These are phyloP conservation scores for Aldrovandia affinis DNA, from an alignment of 2,797 vertebrate genomes.

Conservation along the genomic window DNA sequence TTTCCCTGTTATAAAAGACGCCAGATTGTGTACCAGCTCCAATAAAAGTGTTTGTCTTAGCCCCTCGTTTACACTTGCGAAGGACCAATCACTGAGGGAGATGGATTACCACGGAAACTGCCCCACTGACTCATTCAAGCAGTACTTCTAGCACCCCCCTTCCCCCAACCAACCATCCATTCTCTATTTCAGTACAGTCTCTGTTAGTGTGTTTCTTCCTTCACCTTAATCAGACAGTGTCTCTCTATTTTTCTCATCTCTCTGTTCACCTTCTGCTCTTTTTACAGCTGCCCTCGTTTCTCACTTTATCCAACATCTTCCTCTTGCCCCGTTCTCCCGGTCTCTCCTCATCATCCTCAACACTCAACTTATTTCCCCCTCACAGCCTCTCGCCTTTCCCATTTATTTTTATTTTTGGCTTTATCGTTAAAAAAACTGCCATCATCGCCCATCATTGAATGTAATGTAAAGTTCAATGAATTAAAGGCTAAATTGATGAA, in stretches of 20 bases:
- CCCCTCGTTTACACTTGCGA: conserved; percentile 33
- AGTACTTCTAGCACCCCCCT: background rate
- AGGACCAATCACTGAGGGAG: background rate
- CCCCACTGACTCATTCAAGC: too few species aligned
- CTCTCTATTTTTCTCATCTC: background rate
- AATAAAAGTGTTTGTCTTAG: conserved; percentile 54
- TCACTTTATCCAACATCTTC: background rate
- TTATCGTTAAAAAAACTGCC: background rate
- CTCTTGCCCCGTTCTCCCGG: background rate
- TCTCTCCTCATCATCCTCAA: background rate
- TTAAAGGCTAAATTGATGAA: background rate
- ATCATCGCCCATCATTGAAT: background rate
- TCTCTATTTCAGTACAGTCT: background rate
- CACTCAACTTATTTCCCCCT: background rate
- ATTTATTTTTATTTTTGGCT: background rate
- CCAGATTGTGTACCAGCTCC: conserved; percentile 54
- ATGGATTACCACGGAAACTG: background rate
- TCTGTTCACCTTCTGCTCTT: background rate
- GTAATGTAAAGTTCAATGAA: background rate
- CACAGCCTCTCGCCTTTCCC: background rate
- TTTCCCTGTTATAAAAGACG: conserved; percentile 65
- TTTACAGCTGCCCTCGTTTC: background rate
- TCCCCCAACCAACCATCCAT: background rate
- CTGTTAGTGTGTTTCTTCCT: background rate
- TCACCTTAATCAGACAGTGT: background rate